Evolutionary conservation across 2,797 vertebrate species (phyloP).

Genomic region (Buceros bicornis): DNA sequence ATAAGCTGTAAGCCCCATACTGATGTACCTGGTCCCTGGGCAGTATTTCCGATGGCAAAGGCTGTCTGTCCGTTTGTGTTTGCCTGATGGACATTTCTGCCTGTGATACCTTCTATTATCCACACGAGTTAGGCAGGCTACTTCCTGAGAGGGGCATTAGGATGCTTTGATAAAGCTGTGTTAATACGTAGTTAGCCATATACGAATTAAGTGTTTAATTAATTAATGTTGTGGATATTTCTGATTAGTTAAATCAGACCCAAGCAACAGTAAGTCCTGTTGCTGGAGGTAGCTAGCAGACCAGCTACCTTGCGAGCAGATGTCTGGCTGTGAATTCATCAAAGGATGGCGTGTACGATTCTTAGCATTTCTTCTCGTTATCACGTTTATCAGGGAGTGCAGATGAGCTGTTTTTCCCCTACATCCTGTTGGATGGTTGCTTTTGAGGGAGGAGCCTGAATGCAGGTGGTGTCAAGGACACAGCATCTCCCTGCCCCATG

Average conservation of each 20-base stretch:
- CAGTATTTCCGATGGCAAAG: background rate
- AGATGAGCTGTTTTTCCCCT: background rate
- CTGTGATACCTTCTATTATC: background rate
- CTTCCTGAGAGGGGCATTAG: slow-evolving; percentile 9
- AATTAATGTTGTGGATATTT: background rate
- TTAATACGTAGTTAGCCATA: background rate
- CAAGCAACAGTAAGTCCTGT: background rate
- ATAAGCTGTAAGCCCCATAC: background rate
- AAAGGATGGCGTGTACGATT: background rate
- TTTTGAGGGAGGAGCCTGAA: background rate
- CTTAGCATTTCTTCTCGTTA: slow-evolving; percentile 4
- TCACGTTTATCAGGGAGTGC: background rate
- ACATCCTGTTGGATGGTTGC: background rate
- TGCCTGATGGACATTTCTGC: fast-evolving
- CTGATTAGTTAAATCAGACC: background rate
- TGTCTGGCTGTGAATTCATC: background rate
- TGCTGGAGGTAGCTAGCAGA: background rate
- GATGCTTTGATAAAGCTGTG: background rate
- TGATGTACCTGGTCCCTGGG: background rate
- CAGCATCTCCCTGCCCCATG: background rate
- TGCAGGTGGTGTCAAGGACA: background rate
- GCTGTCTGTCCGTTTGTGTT: fast-evolving
- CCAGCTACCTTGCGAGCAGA: background rate
- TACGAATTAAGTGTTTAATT: background rate
- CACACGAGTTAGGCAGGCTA: background rate